Evolutionary conservation across 1,140 invertebrate genomes (phyloP).

Genomic region (Bombus superbus): DNA sequence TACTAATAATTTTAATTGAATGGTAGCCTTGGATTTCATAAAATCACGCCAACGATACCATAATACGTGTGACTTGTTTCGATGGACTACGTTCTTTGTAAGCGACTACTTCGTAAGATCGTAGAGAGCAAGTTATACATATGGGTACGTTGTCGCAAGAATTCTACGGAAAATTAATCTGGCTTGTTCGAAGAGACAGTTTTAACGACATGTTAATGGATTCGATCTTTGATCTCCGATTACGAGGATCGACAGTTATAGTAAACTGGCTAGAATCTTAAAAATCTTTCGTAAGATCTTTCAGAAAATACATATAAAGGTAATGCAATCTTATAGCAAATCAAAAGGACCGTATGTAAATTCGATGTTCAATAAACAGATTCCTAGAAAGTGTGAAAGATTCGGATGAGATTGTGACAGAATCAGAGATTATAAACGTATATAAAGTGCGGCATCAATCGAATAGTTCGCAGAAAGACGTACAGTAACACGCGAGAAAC

Average conservation of each 20-base stretch:
- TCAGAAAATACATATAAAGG: neutral
- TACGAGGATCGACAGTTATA: neutral
- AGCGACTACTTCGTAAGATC: neutral
- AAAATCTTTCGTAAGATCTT: neutral
- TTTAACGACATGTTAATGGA: neutral
- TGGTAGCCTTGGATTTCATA: no score
- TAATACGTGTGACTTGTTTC: no score
- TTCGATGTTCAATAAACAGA: neutral
- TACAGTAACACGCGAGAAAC: neutral
- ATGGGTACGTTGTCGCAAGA: neutral
- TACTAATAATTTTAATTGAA: no score
- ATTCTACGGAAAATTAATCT: no score
- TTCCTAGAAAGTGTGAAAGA: neutral
- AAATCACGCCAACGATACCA: no score
- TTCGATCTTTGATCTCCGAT: neutral
- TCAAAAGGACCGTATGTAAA: neutral
- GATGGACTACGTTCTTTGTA: no score
- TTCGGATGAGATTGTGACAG: neutral
- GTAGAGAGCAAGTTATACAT: neutral
- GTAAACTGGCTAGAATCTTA: no score
- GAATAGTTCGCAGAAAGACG: neutral
- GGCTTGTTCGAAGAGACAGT: no score
- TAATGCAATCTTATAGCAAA: no score
- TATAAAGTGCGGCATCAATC: neutral
- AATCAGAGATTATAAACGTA: neutral